A percentile compares a stretch with the other conserved stretches of the same genome.
Evolutionary conservation across 2,113 vertebrate genomes (phyloP).

Genomic region (Paracanthobrama guichenoti): DNA sequence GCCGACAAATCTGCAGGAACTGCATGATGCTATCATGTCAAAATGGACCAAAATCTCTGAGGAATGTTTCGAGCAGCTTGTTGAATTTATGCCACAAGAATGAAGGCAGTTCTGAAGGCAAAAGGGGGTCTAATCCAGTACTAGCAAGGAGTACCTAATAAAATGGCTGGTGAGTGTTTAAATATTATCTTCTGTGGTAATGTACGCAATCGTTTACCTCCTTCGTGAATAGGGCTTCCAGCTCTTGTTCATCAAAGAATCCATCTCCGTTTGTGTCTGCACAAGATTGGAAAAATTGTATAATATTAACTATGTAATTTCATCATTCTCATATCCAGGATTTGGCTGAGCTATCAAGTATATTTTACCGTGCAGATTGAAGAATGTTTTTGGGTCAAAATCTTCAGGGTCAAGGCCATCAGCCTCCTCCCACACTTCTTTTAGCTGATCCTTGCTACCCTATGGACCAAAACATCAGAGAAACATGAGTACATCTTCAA

Average conservation of each 20-base stretch:
- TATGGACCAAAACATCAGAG: slow-evolving; percentile 62
- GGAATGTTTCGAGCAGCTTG: too few species aligned
- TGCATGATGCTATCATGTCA: too few species aligned
- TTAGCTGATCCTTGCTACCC: slow-evolving; percentile 97
- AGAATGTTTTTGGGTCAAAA: slow-evolving; percentile 97
- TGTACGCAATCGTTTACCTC: slow-evolving; percentile 78
- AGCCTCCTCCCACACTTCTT: slow-evolving; percentile 96
- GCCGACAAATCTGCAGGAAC: too few species aligned
- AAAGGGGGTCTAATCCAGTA: too few species aligned
- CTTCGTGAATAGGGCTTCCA: slow-evolving; percentile 96
- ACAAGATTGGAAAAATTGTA: background rate
- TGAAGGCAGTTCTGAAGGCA: too few species aligned
- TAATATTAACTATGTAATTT: background rate
- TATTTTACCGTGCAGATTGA: slow-evolving; percentile 91
- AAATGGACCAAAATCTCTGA: too few species aligned
- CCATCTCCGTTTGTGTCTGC: slow-evolving; percentile 93
- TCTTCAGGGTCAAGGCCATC: slow-evolving; percentile 96
- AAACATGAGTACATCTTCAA: background rate
- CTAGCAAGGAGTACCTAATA: too few species aligned
- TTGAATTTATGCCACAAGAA: too few species aligned
- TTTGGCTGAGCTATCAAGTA: background rate
- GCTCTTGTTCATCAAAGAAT: slow-evolving; percentile 94
- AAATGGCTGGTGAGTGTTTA: too few species aligned
- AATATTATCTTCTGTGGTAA: background rate
- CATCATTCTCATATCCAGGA: background rate